Base-by-base conservation (phyloP, 2,113 vertebrate species). In the Myrmecobius fasciatus region DNA sequence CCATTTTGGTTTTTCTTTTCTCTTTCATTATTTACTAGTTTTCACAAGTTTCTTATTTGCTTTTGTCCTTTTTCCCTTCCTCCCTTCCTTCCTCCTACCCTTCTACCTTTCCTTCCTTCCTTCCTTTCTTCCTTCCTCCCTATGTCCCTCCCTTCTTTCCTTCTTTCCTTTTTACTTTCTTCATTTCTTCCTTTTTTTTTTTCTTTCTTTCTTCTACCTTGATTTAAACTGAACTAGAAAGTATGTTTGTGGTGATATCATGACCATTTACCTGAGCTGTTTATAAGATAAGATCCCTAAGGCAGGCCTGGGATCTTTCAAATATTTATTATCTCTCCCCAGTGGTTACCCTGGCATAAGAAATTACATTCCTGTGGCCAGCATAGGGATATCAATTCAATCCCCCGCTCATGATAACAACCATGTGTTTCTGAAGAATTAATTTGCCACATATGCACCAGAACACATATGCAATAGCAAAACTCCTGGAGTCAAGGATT, bases 401-500 rank as follows among this genome's bases (percentile, higher is more conserved):
- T 83, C n/a, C 67, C 67, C n/a, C 43, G 83, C 36, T 52, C n/a
- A 54, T 54, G 49, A 89, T 11, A 48, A 48, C 67, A 83, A 83
- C 67, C 67, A 83, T 83, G 67, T 83, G 67, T 83, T 83, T 24
- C 36, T 83, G n/a, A 83, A 83, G 67, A 83, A 83, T 83, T 83
- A 83, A 83, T 83, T 43, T 83, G 67, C 17, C 67, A 83, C 49
- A 49, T 49, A 56, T 25, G 36, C 31, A 47, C 14, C 47, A 94
- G 92, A 51, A 36, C 91, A 12, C 94, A 48, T 93, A 90, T 52
- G 60, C 7, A 95, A 92, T 24, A 53, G 43, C 89, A 6, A 53
- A 94, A 91, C 95, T 90, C 48, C 43, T 52, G 46, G 47, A 92
- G 49, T 89, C n/a, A 51, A 96, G 47, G 28, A 93, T 90, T 83